Conservation (phyloP, 2,113 vertebrate species). For the Amblyopsis rosae region DNA sequence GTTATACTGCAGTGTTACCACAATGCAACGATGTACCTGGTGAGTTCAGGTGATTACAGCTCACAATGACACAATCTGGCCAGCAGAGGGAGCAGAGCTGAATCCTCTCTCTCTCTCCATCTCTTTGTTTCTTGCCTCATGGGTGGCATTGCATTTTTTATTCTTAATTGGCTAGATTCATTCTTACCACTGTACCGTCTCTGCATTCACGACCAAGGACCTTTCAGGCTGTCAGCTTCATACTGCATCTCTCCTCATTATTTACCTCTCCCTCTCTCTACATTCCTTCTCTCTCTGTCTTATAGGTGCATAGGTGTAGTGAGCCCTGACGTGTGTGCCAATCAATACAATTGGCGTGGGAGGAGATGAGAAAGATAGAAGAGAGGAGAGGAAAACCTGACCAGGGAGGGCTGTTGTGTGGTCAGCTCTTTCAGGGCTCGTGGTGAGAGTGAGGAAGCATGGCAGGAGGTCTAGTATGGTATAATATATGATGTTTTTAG, state of each 20-base stretch:
- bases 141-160: no score
- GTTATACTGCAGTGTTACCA: conserved; percentile 36
- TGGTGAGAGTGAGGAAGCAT: no score
- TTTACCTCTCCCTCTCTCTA: neutral
- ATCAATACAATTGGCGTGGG: neutral
- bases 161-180: no score
- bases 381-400: neutral
- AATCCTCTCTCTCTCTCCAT: neutral
- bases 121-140: neutral
- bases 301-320: neutral
- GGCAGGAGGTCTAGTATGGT: no score
- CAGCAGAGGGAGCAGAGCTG: conserved; percentile 53
- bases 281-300: neutral
- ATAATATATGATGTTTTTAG: no score
- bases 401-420: no score
- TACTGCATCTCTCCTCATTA: neutral
- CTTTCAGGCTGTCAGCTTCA: neutral
- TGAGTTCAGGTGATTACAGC: conserved; percentile 32
- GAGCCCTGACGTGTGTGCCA: conserved; percentile 13
- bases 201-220: neutral
- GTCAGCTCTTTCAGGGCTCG: no score
- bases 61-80: neutral
- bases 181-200: neutral
- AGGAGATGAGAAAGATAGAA: neutral
- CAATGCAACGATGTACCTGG: conserved; percentile 30